phyloP scores from a whole-genome alignment of 64 coral and sea anemone genomes.

The Montipora cactus region DNA sequence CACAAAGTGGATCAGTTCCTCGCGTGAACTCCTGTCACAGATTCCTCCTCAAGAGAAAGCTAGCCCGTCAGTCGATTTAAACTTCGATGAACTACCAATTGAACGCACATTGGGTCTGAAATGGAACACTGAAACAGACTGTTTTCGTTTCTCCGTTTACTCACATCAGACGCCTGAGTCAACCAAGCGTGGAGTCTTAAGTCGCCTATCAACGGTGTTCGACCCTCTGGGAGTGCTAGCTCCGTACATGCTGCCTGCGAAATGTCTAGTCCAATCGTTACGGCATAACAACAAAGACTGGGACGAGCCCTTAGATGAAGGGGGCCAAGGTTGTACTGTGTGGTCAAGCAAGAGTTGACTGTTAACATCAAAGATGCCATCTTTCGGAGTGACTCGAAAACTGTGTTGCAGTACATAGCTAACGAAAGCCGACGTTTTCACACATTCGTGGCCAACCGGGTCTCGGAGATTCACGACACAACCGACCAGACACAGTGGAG shows the following conservation, averaged over 20 bases:
- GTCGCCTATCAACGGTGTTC: constrained; percentile 32
- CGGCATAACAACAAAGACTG: too few relatives aligned
- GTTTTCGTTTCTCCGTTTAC: constrained; percentile 30
- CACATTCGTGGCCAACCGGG: too few relatives aligned
- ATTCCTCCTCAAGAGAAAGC: background rate
- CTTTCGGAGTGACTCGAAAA: too few relatives aligned
- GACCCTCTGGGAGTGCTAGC: constrained; percentile 21
- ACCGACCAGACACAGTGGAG: too few relatives aligned
- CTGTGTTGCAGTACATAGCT: too few relatives aligned
- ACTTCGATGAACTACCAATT: constrained; percentile 61
- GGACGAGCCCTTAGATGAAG: too few relatives aligned
- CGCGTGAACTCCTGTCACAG: too few relatives aligned
- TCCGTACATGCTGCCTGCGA: constrained; percentile 11
- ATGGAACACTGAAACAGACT: constrained; percentile 68
- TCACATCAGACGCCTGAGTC: background rate
- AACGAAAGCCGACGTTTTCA: too few relatives aligned
- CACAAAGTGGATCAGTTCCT: too few relatives aligned
- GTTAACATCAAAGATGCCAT: too few relatives aligned
- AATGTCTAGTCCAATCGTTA: constrained; percentile 15
- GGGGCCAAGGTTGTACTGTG: background rate
- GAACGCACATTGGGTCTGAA: constrained; percentile 50
- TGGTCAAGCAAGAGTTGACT: too few relatives aligned
- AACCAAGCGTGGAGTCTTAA: constrained; percentile 48
- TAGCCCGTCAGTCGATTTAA: constrained; percentile 26
- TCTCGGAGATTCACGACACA: too few relatives aligned